Percentiles rank a stretch among this genome's conserved stretches.
Conservation (phyloP, 2,113 vertebrate species). For the Anhinga anhinga region DNA sequence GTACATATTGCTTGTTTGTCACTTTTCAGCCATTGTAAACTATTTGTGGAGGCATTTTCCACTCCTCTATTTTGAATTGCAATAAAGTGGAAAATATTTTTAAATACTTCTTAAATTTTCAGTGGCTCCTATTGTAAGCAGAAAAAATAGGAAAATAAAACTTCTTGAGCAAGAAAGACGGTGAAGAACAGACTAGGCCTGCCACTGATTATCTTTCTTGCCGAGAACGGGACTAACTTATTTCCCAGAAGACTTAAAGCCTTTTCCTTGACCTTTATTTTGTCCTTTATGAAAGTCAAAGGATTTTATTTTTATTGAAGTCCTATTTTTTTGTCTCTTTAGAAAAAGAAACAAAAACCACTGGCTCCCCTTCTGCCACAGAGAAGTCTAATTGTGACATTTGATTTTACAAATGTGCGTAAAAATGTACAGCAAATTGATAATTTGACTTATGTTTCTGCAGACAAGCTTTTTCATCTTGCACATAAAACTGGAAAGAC, state of each 20-base stretch:
- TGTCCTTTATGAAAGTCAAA: neutral
- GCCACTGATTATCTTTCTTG: neutral
- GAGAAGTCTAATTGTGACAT: neutral
- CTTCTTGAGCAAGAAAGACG: neutral
- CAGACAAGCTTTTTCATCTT: neutral
- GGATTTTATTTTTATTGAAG: slow-evolving; percentile 1
- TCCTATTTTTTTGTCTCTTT: neutral
- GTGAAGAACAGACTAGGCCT: neutral
- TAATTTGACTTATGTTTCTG: neutral
- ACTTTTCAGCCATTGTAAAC: neutral
- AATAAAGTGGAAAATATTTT: neutral
- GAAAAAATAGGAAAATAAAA: neutral
- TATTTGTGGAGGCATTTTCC: neutral
- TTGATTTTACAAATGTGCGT: neutral
- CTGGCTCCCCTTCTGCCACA: neutral
- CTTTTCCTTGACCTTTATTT: slow-evolving; percentile 54
- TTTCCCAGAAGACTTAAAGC: slow-evolving; percentile 6
- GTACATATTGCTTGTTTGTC: neutral
- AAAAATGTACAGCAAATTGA: neutral
- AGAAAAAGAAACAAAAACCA: neutral
- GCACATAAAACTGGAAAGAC: neutral
- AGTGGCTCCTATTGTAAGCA: neutral
- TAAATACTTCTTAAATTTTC: neutral
- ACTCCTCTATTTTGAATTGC: neutral
- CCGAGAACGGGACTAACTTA: neutral